Base-by-base conservation (phyloP, 2,797 vertebrate genomes). In the Lacerta viridis region DNA sequence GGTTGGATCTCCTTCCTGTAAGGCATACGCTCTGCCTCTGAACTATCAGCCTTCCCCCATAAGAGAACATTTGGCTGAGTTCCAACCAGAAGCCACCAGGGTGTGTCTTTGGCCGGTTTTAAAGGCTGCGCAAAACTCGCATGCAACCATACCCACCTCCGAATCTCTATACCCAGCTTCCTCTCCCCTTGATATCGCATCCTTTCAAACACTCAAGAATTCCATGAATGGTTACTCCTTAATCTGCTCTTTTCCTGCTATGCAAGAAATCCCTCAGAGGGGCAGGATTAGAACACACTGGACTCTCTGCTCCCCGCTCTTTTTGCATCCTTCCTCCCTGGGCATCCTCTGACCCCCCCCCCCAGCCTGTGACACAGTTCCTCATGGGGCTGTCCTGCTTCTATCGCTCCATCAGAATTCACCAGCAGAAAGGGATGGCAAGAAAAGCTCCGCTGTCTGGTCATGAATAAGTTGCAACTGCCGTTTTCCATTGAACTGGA, bases 161-260 rank as follows among this genome's bases (percentile, higher is more conserved):
- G 72, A 33, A 43, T 2, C 50, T 20, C 15, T 25, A 55, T 8
- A 79, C 36, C 71, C 80, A 77, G 18, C 13, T 43, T 29, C 50
- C n/a, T 80, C 41, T 15, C 41, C 80, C 25, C 29, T 46, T 68
- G n/a, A 75, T 4, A 41, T 25, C 66, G 55, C 2, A 55, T 15
- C 23, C 25, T 72, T 66, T 46, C 5, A 10, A 17, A 5, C 69
- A 50, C 13, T 33, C 68, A 66, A 25, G 29, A 55, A 85, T 46
- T 80, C 33, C 76, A 9, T 29, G 68, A 59, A 29, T 50, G 36
- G 9, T 23, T 64, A 5, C 69, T 74, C 36, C 41, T 82, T 36
- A 27, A 66, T 25, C 20, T 46, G 78, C 55, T 81, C 68, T 41
- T 80, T 89, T 85, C 27, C 36, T 36, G 50, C 87, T 85, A 80